A percentile compares a stretch with the other conserved stretches of the same genome.
Evolutionary conservation across 2,113 vertebrate genomes (phyloP).

Genomic region (Thunnus thynnus): DNA sequence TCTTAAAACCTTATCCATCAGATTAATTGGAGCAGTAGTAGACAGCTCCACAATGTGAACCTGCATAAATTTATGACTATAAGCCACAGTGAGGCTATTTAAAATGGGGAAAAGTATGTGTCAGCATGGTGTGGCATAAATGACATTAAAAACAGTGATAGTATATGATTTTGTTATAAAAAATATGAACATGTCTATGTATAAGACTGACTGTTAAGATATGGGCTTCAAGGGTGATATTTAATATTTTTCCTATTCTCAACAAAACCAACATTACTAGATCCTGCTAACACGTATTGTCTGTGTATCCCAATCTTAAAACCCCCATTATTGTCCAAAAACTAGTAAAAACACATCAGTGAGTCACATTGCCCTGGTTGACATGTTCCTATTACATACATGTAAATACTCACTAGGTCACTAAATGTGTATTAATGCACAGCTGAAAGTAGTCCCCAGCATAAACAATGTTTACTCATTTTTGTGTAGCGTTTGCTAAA

Average conservation of each 20-base stretch:
- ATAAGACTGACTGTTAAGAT: neutral
- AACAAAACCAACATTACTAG: neutral
- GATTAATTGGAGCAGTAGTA: slow-evolving; percentile 51
- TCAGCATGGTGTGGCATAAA: slow-evolving; percentile 1
- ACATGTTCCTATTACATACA: no score
- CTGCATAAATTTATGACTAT: slow-evolving; percentile 17
- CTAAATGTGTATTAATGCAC: no score
- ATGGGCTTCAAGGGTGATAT: neutral
- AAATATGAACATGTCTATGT: neutral
- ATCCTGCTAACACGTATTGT: no score
- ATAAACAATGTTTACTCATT: no score
- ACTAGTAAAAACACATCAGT: no score
- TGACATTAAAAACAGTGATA: neutral
- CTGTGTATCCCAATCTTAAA: no score
- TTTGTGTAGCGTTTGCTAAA: no score
- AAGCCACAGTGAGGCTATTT: slow-evolving; percentile 5
- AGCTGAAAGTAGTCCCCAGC: no score
- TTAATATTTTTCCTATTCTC: neutral
- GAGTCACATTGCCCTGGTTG: no score
- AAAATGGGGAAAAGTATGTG: neutral
- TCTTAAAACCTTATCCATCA: slow-evolving; percentile 53
- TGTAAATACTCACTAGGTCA: no score
- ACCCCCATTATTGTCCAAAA: no score
- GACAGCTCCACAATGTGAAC: slow-evolving; percentile 30
- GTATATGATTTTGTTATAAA: neutral